Percentiles rank a stretch among this genome's conserved stretches.
Evolutionary conservation across 2,888 invertebrate genomes (phyloP).

Genomic region (Agrotis puta): DNA sequence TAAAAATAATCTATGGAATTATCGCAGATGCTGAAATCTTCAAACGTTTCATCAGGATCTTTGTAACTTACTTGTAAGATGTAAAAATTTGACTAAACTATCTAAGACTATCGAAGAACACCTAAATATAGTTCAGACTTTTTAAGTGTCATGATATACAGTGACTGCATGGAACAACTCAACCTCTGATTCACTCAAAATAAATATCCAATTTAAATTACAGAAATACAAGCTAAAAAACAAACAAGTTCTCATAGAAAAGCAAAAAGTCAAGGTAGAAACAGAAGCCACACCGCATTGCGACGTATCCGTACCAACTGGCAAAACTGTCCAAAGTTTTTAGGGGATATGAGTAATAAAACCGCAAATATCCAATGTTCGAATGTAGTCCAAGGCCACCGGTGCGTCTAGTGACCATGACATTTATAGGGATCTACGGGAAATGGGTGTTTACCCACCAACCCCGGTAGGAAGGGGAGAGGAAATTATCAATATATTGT

Average conservation of each 20-base stretch:
- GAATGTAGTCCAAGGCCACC: conserved; percentile 54
- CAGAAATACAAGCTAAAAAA: conserved; percentile 8
- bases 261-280: conserved; percentile 20
- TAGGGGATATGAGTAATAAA: conserved; percentile 25
- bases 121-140: no score
- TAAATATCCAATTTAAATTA: conserved; percentile 3
- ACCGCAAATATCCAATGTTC: conserved; percentile 21
- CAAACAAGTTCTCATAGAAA: neutral
- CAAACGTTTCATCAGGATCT: no score
- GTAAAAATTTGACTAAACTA: no score
- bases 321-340: conserved; percentile 22
- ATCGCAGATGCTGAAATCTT: no score
- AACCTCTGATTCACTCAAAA: conserved; percentile 1
- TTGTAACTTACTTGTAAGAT: no score
- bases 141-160: neutral
- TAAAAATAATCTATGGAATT: no score
- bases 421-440: conserved; percentile 60
- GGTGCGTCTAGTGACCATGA: conserved; percentile 60
- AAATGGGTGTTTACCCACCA: conserved; percentile 63
- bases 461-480: conserved; percentile 42
- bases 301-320: conserved; percentile 33
- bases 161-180: neutral
- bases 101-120: no score
- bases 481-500: conserved; percentile 41
- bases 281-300: conserved; percentile 32